phyloP scores from a whole-genome alignment of 2,113 vertebrate species.

The Chloropsis hardwickii region DNA sequence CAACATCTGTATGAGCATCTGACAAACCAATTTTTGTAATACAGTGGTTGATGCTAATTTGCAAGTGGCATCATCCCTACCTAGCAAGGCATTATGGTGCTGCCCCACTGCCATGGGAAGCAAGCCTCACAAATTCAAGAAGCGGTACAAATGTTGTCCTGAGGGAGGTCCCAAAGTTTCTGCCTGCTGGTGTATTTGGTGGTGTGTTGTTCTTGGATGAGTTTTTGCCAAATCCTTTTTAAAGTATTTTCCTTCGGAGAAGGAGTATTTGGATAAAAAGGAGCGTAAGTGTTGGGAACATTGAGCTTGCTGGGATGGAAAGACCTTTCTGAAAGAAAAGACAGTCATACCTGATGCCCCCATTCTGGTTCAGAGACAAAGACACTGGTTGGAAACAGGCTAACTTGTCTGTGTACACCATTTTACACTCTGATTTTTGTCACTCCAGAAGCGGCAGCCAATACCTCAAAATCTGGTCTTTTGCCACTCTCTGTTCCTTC shows the following conservation, averaged over 20 bases:
- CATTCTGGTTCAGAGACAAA: neutral
- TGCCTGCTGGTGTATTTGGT: neutral
- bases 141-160: neutral
- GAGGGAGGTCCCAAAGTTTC: neutral
- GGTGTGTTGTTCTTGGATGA: neutral
- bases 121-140: neutral
- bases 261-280: neutral
- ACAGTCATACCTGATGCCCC: neutral
- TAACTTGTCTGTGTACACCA: rapidly evolving
- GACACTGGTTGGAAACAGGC: neutral
- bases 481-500: neutral
- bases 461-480: neutral
- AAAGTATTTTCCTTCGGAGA: neutral
- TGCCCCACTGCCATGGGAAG: neutral
- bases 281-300: neutral
- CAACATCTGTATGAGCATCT: conserved; percentile 6
- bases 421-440: neutral
- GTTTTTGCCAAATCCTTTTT: neutral
- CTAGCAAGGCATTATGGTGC: neutral
- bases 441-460: neutral
- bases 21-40: neutral
- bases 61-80: neutral
- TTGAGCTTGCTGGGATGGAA: neutral
- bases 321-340: neutral
- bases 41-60: neutral